Base-by-base conservation (phyloP, 2,797 vertebrate genomes). In the Spea hammondii region DNA sequence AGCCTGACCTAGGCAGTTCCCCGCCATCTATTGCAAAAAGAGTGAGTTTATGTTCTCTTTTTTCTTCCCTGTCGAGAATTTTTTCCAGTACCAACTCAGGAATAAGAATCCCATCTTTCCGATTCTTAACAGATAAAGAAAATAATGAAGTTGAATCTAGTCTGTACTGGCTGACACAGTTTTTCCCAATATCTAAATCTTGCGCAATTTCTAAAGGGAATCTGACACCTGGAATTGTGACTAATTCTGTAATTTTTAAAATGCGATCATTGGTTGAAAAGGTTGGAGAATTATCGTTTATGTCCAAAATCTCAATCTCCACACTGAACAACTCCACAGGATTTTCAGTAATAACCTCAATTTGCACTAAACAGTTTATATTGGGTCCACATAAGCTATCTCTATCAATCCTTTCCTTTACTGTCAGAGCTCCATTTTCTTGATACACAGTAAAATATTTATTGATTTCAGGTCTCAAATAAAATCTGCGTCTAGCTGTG, bases 11-110 rank as follows among this genome's bases (percentile, higher is more conserved):
- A 74, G 93, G 89, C 10, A 95, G 95, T 82, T 90, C 91, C 4
- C 97, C 97, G 49, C 96, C 97, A 3, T 99, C 97, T 74, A 95
- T 78, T 0, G 97, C 97, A 0, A 93, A 95, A 83, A 80, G 69
- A 84, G 84, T 68, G 86, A 84, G 80, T 79, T 85, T 76, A 85
- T 86, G 80, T 82, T 83, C 4, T 83, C 82, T 5, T 86, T 82
- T 83, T 85, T 88, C 73, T 87, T 88, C 87, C 4, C 86, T 82
- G 67, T 85, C 86, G 79, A 89, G 84, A 50, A 83, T 83, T 67
- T 88, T 88, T 76, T 88, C 86, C 65, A 89, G 83, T 59, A 89
- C 72, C 55, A 86, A 75, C 79, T 88, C 87, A 5, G 87, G 86
- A 76, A 87, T 83, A 7, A 85, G 83, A 59, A 84, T 86, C 70